phyloP scores from a whole-genome alignment of 2,113 vertebrate genomes.

The Protomyctophum bolini region DNA sequence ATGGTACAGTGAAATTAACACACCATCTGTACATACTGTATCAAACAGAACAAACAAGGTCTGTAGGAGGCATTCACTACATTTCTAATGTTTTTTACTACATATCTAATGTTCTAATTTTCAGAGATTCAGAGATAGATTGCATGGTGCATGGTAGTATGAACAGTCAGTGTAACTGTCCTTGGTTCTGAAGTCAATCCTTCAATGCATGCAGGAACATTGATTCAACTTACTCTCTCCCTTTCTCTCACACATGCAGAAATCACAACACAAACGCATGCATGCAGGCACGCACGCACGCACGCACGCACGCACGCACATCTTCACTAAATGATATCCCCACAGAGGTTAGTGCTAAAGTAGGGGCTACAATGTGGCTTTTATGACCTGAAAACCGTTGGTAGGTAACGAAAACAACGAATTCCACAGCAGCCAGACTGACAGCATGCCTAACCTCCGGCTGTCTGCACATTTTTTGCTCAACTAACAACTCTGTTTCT shows the following conservation, averaged over 20 bases:
- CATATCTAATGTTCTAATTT: constrained; percentile 9
- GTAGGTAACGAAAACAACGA: constrained; percentile 48
- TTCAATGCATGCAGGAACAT: constrained; percentile 21
- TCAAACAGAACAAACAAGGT: constrained; percentile 11
- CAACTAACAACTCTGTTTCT: constrained; percentile 55
- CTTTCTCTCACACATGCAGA: neutral
- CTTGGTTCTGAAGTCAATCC: constrained; percentile 70
- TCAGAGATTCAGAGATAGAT: constrained; percentile 20
- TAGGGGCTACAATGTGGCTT: neutral
- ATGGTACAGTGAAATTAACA: neutral
- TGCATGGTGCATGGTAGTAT: constrained; percentile 26
- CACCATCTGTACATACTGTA: neutral
- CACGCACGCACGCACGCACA: constrained; percentile 4
- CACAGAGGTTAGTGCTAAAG: constrained; percentile 53
- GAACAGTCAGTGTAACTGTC: constrained; percentile 58
- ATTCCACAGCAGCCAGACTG: constrained; percentile 51
- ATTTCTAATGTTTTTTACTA: constrained; percentile 19
- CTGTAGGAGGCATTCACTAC: constrained; percentile 27
- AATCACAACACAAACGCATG: too few relatives aligned
- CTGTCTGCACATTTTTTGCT: constrained; percentile 68
- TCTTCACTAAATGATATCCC: constrained; percentile 44
- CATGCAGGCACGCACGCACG: neutral
- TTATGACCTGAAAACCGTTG: constrained; percentile 56
- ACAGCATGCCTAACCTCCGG: constrained; percentile 65
- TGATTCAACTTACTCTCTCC: constrained; percentile 42